These are phyloP conservation scores for Timema podura DNA, from an alignment of 2,888 invertebrate genomes.

Conservation along the genomic window DNA sequence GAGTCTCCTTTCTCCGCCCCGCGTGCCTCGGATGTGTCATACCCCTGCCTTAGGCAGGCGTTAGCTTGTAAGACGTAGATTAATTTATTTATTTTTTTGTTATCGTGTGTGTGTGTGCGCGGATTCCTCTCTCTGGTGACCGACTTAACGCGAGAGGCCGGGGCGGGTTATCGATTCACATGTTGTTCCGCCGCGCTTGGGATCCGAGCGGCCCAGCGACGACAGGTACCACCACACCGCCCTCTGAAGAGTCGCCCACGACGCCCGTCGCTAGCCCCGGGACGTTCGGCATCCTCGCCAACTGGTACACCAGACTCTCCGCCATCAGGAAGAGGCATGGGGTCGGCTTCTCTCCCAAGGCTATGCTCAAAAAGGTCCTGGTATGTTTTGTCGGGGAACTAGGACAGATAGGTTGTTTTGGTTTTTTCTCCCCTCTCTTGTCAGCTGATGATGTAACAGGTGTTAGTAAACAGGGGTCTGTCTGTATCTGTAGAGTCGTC, in stretches of 20 bases:
- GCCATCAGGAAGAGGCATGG: slow-evolving; percentile 42
- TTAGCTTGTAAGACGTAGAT: not conserved
- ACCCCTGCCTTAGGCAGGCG: no score
- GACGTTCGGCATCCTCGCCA: slow-evolving; percentile 38
- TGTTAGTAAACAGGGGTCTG: no score
- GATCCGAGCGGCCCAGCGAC: slow-evolving; percentile 22
- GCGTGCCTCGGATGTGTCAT: no score
- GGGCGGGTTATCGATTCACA: slow-evolving; percentile 22
- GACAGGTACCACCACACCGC: slow-evolving; percentile 34
- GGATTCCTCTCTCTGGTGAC: not conserved
- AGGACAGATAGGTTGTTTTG: not conserved
- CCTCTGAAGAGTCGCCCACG: not conserved
- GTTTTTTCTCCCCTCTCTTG: not conserved
- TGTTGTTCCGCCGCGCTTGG: slow-evolving; percentile 31
- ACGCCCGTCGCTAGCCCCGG: slow-evolving; percentile 14
- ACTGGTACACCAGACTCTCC: slow-evolving; percentile 43
- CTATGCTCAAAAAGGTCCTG: slow-evolving; percentile 18
- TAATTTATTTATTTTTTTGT: not conserved
- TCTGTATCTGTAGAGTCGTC: no score
- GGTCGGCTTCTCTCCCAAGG: slow-evolving; percentile 16
- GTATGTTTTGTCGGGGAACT: slow-evolving; percentile 18
- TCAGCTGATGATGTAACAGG: no score
- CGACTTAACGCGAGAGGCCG: not conserved
- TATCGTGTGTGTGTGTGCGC: slow-evolving; percentile 7
- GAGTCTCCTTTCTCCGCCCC: no score